Evolutionary conservation across 2,113 vertebrate genomes (phyloP).

Genomic region (Bufo gargarizans): DNA sequence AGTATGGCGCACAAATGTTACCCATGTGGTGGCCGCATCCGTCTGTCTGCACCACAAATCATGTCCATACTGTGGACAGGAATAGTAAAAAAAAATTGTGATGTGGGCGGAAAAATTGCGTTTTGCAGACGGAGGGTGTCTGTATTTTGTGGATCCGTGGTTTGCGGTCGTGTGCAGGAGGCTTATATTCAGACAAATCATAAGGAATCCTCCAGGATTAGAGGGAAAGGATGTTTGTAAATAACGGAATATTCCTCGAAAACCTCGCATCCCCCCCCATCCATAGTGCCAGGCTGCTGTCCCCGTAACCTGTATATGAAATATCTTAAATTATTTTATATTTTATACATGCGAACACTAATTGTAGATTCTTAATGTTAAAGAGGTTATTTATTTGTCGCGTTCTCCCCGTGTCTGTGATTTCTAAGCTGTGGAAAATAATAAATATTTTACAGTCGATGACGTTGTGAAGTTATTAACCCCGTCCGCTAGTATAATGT

Average conservation of each 20-base stretch:
- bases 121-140: too few species aligned
- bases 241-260: neutral
- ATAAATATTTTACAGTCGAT: conserved; percentile 20
- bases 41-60: too few species aligned
- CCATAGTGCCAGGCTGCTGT: conserved; percentile 5
- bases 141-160: too few species aligned
- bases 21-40: too few species aligned
- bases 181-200: too few species aligned
- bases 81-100: too few species aligned
- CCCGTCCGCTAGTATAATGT: conserved; percentile 23
- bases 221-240: neutral
- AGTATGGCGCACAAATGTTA: too few species aligned
- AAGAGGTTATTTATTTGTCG: conserved; percentile 50
- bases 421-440: conserved; percentile 26
- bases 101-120: too few species aligned
- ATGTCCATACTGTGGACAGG: too few species aligned
- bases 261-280: neutral
- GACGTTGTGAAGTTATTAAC: conserved; percentile 5
- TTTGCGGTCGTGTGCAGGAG: too few species aligned
- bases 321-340: conserved; percentile 58
- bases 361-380: conserved; percentile 46
- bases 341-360: conserved; percentile 58
- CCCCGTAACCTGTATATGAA: conserved; percentile 49
- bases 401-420: neutral
- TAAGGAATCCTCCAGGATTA: too few species aligned